Base-by-base conservation (phyloP, 2,888 invertebrate species). In the Hyles lineata region DNA sequence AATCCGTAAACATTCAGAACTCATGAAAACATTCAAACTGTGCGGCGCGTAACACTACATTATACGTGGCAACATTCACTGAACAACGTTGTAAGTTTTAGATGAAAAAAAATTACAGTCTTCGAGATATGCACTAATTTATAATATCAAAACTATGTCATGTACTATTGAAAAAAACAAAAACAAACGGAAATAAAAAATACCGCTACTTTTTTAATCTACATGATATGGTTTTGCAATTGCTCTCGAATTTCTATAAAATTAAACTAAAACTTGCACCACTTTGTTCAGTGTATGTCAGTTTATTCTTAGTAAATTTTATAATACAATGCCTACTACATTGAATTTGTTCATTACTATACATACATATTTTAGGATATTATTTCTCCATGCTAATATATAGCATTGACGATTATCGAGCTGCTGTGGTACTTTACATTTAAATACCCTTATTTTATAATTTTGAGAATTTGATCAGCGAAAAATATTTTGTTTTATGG, bases 301-400 rank as follows among this genome's bases (percentile, higher is more conserved):
- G 43, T 23, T 59, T 9, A 23, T 59, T 59, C 59, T 23, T 59
- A 59, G 21, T 59, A n/a, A 62, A 71, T 29, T 71, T 15, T n/a
- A 63, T 69, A 61, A 71, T 71, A 71, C 62, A 35, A 61, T 52
- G 60, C 29, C 52, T 71, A 71, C 59, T 43, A 52, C 17, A 70
- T 70, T 52, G n/a, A 52, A 35, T 62, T 25, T 25, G 32, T 72
- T 32, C 50, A 62, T 32, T 72, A 72, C 55, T n/a, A 52, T 63
- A 70, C 70, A 70, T 58, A 55, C 70, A 70, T 58, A 55, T n/a
- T 61, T 70, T 25, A 72, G 60, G 58, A 72, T 35, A 52, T 43
- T 69, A 29, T 70, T 67, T 21, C 35, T 43, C 35, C 2, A n/a
- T 35, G 35, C 2, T 8, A 21, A 11, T 43, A 17, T 61, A 62